These are phyloP conservation scores for Rhopalosiphum nymphaeae DNA, from an alignment of 2,888 invertebrate species.

Conservation along the genomic window DNA sequence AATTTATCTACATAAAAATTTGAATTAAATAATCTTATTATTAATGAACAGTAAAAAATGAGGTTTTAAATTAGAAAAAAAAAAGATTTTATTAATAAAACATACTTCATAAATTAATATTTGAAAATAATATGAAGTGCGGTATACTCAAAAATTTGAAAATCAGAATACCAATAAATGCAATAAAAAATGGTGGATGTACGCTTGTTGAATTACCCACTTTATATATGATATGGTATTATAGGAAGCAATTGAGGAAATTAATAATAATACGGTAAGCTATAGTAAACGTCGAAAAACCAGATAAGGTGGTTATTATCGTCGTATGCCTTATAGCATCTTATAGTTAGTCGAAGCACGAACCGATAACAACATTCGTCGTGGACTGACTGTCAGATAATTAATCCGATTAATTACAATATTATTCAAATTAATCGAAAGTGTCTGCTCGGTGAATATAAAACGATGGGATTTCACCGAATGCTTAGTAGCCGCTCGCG, in stretches of 20 bases:
- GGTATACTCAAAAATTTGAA: neutral
- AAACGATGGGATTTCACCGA: neutral
- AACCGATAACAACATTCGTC: neutral
- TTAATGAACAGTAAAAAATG: neutral
- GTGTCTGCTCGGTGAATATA: neutral
- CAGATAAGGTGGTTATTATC: neutral
- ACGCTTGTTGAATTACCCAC: neutral
- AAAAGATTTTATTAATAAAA: neutral
- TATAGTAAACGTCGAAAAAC: neutral
- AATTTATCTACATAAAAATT: neutral
- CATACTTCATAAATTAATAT: neutral
- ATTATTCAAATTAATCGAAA: neutral
- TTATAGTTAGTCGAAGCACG: neutral
- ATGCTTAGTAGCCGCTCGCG: neutral
- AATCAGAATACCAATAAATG: neutral
- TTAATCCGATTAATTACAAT: neutral
- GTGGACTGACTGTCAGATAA: neutral
- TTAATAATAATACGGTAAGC: neutral
- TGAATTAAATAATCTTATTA: neutral
- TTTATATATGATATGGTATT: neutral
- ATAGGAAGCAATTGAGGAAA: neutral
- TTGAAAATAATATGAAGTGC: neutral
- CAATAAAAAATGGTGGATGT: neutral
- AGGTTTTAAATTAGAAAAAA: neutral
- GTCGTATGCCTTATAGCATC: neutral